Base-by-base conservation (phyloP, 2,888 invertebrate species). In the Thelaira solivaga region DNA sequence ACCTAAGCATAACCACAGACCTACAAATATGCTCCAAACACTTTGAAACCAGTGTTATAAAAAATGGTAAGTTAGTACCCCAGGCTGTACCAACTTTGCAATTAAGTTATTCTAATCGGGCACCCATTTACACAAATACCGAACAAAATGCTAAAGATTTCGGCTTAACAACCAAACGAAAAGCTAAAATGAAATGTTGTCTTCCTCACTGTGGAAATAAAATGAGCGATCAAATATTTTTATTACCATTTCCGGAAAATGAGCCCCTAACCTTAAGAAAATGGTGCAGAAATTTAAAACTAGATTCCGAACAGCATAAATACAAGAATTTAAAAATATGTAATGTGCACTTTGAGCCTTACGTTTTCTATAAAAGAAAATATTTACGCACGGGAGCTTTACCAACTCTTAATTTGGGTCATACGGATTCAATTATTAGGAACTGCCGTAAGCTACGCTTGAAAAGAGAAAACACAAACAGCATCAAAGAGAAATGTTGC, bases 271-370 rank as follows among this genome's bases (percentile, higher is more conserved):
- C 26, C 4, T 13, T 45, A 2, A 34, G 47, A 1, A 73, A 72
- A 53, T 81, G 81, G 81, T 78, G 79, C 20, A 76, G 55, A 49
- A 77, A 78, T 18, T 45, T 81, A 18, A 69, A 62, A 39, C n/a
- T 76, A 2, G 51, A 36, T 18, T 5, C 31, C 13, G 34, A 57
- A 1, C 10, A 6, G 3, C 5, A 11, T 1, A 49, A 69, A 20
- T 10, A 8, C 6, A 64, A 78, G 11, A 34, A 41, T 20, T 36
- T 64, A 4, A 74, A 73, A 7, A 77, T 81, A 16, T 81, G 81
- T 26, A 68, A 31, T 11, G 36, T 43, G 5, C 81, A 81, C 24
- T 81, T 81, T 45, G 80, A 80, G 4, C 47, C 75, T 0, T 72
- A 73, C 41, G 69, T 67, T 5, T 74, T 80, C 20, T 73, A 26